phyloP scores from a whole-genome alignment of 2,113 vertebrate species.

The Istiophorus platypterus region DNA sequence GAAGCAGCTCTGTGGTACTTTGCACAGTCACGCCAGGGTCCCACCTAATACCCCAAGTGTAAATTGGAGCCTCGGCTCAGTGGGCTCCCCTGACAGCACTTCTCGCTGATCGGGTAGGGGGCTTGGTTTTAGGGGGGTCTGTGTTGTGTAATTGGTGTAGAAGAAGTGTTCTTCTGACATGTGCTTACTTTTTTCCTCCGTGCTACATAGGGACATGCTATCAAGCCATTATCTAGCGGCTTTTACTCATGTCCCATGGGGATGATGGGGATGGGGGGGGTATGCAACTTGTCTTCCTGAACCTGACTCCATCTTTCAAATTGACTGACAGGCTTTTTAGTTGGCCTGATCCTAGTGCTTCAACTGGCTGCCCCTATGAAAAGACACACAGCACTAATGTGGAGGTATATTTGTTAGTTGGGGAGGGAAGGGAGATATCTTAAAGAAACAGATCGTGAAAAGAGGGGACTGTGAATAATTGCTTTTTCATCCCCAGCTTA shows the following conservation, averaged over 20 bases:
- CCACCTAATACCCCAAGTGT: conserved; percentile 80
- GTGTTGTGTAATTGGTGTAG: conserved; percentile 81
- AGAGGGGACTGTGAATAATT: conserved; percentile 84
- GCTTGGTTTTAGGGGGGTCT: conserved; percentile 46
- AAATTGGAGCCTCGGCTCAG: conserved; percentile 78
- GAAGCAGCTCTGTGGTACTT: conserved; percentile 56
- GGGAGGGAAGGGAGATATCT: conserved; percentile 76
- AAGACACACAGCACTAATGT: conserved; percentile 74
- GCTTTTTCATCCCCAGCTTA: conserved; percentile 84
- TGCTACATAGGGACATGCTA: conserved; percentile 73
- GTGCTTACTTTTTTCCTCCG: conserved; percentile 39
- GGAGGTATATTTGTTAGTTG: conserved; percentile 76
- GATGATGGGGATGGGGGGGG: conserved; percentile 10
- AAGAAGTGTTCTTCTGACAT: conserved; percentile 72
- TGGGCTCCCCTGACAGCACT: conserved; percentile 70
- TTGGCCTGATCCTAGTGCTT: conserved; percentile 55
- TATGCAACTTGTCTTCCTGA: conserved; percentile 27
- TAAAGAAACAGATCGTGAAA: conserved; percentile 85
- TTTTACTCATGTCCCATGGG: conserved; percentile 57
- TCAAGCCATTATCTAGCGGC: conserved; percentile 74
- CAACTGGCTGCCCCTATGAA: conserved; percentile 46
- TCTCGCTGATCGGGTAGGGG: conserved; percentile 45
- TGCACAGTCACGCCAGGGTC: conserved; percentile 69
- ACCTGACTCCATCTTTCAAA: conserved; percentile 57
- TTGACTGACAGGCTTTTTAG: conserved; percentile 73